Base-by-base conservation (phyloP, 64 coral and sea anemone genomes). In the Catalaphyllia jardinei region DNA sequence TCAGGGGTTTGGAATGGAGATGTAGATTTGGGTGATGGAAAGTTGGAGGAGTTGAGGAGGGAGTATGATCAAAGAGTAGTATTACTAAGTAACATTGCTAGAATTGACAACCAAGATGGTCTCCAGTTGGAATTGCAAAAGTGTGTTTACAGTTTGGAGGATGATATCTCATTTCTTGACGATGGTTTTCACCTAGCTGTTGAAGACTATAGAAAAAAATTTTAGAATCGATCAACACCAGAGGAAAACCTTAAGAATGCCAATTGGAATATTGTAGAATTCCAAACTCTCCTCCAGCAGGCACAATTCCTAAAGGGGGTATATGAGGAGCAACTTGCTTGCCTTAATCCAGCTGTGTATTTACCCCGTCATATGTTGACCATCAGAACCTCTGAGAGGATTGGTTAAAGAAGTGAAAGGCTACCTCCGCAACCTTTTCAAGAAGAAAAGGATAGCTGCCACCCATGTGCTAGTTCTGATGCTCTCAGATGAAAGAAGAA, bases 1-100 rank as follows among this genome's bases (percentile, higher is more conserved):
- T 1, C 1, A 35, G 62, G 60, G 5, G 13, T 62, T 6, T 92
- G 91, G 91, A 92, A 92, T 81, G 91, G 91, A 13, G 91, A 92
- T 46, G 49, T 79, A 1, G 84, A 92, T 63, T 39, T 92, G 19
- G 91, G 91, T 4, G 63, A 92, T 73, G 75, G 84, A 15, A 79
- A 80, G 29, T 0, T 88, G 8, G 42, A 78, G 33, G 24, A 78
- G 16, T 42, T 78, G 30, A 42, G 51, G 38, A 31, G 35, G 62
- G 86, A 27, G 20, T 29, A 72, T 29, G 28, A 28, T n/a, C n/a
- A 5, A 29, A 3, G 10, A 30, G 69, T n/a, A n/a, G n/a, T n/a
- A n/a, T n/a, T n/a, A n/a, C n/a, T n/a, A n/a, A 29, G 25, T 72
- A 1, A 29, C 12, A 11, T 12, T 29, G 7, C 10, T 72, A 10